These are phyloP conservation scores for Lophura nycthemera DNA, from an alignment of 2,113 vertebrate genomes.

Conservation along the genomic window DNA sequence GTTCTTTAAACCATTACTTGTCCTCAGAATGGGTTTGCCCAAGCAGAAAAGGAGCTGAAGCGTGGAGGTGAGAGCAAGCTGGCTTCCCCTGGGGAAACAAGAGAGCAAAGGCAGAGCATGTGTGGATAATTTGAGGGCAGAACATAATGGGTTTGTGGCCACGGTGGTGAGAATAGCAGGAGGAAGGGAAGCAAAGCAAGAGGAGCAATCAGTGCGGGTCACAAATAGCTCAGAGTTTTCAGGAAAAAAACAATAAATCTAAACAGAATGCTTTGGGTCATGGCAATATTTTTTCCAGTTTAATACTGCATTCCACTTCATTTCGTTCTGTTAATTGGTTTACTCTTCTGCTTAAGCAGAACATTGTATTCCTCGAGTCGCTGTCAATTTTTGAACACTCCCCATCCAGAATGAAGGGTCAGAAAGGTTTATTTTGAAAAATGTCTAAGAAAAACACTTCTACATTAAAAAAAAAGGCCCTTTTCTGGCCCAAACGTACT, in stretches of 20 bases:
- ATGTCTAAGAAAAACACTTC: constrained; percentile 51
- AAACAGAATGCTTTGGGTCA: constrained; percentile 19
- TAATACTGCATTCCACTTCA: not conserved
- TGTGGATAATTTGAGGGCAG: not conserved
- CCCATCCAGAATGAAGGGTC: not conserved
- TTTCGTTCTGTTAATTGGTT: constrained; percentile 11
- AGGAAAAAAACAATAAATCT: not conserved
- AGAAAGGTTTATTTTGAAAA: constrained; percentile 52
- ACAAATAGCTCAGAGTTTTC: constrained; percentile 12
- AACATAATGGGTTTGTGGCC: constrained; percentile 20
- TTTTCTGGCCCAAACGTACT: not conserved
- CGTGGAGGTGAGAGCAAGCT: not conserved
- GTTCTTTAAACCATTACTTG: not conserved
- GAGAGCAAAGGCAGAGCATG: not conserved
- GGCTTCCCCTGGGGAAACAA: not conserved
- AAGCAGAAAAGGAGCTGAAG: not conserved
- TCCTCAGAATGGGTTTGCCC: not conserved
- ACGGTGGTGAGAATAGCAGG: not conserved
- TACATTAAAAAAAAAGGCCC: not conserved
- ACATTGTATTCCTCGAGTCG: constrained; percentile 18
- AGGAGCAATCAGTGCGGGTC: constrained; percentile 22
- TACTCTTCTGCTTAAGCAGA: not conserved
- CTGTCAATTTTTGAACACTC: not conserved
- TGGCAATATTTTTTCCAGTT: constrained; percentile 8
- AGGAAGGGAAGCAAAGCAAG: not conserved